Conservation (phyloP, 1,140 invertebrate species). For the Parapsyche elsis region DNA sequence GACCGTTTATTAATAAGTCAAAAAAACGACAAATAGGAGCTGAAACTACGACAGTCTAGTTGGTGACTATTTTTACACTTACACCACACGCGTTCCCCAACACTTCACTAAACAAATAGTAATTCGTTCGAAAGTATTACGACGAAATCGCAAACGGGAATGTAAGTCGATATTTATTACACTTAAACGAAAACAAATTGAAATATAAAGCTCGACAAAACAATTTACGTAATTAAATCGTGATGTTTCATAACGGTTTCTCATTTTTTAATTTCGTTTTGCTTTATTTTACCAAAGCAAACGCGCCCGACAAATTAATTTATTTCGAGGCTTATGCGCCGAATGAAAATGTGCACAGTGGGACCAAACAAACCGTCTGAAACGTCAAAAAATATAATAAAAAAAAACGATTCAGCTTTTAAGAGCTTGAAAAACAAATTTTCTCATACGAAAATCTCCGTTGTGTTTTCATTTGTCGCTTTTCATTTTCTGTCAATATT, state of each 20-base stretch:
- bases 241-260: background rate
- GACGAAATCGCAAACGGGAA: too few relatives aligned
- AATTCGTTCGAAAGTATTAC: too few relatives aligned
- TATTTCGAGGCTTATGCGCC: background rate
- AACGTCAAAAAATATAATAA: background rate
- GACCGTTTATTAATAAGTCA: background rate
- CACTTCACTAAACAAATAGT: too few relatives aligned
- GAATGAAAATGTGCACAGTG: slow-evolving; percentile 15
- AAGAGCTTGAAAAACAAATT: slow-evolving; percentile 7
- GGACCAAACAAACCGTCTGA: background rate
- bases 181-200: background rate
- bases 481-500: background rate
- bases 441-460: background rate
- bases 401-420: background rate
- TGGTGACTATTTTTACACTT: slow-evolving; percentile 13
- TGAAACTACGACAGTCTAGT: background rate
- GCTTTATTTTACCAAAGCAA: background rate
- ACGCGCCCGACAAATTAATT: slow-evolving; percentile 10
- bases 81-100: background rate
- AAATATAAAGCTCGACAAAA: background rate
- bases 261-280: background rate
- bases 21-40: slow-evolving; percentile 5
- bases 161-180: background rate
- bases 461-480: background rate
- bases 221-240: slow-evolving; percentile 4